Evolutionary conservation across 2,113 vertebrate genomes (phyloP).

Genomic region (Chaetorhynchus papuensis): DNA sequence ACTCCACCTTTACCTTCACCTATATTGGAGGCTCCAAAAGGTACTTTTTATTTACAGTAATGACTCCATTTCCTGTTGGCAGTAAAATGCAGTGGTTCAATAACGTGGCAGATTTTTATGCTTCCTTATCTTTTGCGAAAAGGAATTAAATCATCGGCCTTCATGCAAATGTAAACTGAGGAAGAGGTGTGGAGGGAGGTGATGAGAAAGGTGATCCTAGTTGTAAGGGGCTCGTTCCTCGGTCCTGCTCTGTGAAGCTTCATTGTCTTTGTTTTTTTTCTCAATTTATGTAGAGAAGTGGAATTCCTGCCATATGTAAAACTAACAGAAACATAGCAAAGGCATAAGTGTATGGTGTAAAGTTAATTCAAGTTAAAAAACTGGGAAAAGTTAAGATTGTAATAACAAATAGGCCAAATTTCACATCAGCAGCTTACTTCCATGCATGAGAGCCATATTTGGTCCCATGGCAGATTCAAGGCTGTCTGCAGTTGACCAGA

Average conservation of each 20-base stretch:
- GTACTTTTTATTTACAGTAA: conserved; percentile 65
- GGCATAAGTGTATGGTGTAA: background rate
- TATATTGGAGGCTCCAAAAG: conserved; percentile 85
- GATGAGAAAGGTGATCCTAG: background rate
- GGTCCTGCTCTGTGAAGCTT: background rate
- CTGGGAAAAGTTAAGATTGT: background rate
- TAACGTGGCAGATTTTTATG: background rate
- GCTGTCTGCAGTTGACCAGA: background rate
- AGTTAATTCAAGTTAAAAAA: background rate
- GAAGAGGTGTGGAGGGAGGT: background rate
- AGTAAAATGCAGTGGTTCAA: background rate
- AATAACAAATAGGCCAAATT: background rate
- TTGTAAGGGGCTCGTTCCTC: background rate
- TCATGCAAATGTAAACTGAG: background rate
- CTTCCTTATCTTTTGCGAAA: background rate
- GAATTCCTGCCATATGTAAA: background rate
- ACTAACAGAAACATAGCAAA: background rate
- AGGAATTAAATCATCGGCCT: background rate
- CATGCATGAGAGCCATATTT: background rate
- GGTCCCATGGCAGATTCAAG: background rate
- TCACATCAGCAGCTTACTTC: background rate
- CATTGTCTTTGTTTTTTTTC: background rate
- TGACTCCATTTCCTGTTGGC: conserved; percentile 49
- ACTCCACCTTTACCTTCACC: conserved; percentile 89
- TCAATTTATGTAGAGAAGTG: background rate